phyloP scores from a whole-genome alignment of 2,797 vertebrate genomes.

The Podarcis lilfordi region DNA sequence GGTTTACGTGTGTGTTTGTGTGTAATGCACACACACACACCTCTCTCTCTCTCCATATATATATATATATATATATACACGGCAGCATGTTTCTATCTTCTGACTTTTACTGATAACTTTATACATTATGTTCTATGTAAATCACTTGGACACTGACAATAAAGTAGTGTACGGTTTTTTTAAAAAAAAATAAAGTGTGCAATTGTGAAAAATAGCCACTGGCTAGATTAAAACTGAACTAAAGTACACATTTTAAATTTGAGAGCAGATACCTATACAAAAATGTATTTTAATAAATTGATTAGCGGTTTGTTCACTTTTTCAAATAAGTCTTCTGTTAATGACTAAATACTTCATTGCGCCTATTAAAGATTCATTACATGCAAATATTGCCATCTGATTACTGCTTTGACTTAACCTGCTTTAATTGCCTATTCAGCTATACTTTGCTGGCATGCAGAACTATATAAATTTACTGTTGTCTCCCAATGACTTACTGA shows the following conservation, averaged over 20 bases:
- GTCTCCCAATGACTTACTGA: not conserved
- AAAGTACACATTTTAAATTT: not conserved
- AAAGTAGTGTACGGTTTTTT: too few species aligned
- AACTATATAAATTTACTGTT: conserved; percentile 4
- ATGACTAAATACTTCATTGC: not conserved
- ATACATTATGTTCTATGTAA: too few species aligned
- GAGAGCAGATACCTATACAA: not conserved
- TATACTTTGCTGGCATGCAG: not conserved
- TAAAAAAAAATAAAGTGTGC: not conserved
- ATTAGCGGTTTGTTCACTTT: too few species aligned
- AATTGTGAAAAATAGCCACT: not conserved
- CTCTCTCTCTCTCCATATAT: too few species aligned
- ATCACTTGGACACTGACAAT: too few species aligned
- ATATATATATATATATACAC: too few species aligned
- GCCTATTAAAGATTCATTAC: not conserved
- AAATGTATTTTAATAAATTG: not conserved
- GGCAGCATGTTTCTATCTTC: too few species aligned
- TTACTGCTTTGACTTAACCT: not conserved
- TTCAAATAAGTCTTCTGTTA: not conserved
- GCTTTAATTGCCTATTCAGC: not conserved
- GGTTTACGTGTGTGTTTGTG: too few species aligned
- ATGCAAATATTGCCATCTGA: not conserved
- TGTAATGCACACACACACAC: too few species aligned
- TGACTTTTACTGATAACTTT: too few species aligned
- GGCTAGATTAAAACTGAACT: not conserved